A percentile compares a stretch with the other conserved stretches of the same genome.
phyloP scores from a whole-genome alignment of 2,113 vertebrate species.

The Andinoacara biseriatus region DNA sequence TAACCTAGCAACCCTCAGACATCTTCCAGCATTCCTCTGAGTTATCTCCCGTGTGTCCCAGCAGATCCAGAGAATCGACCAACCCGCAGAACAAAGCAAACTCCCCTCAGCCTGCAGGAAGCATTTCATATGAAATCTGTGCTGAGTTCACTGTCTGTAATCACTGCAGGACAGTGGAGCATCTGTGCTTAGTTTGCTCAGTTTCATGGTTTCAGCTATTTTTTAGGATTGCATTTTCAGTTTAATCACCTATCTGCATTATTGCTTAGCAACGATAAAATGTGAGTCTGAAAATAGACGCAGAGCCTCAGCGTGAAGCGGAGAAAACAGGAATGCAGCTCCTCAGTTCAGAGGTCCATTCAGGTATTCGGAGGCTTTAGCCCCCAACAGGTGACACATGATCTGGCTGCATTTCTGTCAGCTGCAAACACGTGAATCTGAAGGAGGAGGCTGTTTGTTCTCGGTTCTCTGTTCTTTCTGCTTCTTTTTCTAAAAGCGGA shows the following conservation, averaged over 20 bases:
- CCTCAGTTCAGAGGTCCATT: background rate
- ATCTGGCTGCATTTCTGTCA: background rate
- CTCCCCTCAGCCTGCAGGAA: background rate
- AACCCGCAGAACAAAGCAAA: background rate
- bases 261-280: slow-evolving; percentile 52
- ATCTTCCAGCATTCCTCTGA: slow-evolving; percentile 53
- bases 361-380: background rate
- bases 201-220: background rate
- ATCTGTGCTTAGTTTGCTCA: background rate
- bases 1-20: slow-evolving; percentile 66
- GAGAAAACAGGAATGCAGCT: background rate
- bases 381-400: background rate
- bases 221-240: background rate
- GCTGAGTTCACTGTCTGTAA: background rate
- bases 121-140: background rate
- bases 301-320: background rate
- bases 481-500: background rate
- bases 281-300: slow-evolving; percentile 25
- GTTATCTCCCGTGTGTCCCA: slow-evolving; percentile 1
- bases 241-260: background rate
- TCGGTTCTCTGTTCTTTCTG: background rate
- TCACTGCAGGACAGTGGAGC: background rate
- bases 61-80: background rate
- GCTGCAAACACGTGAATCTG: background rate
- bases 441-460: background rate